Evolutionary conservation across 2,113 vertebrate genomes (phyloP).

Genomic region (Ellobius talpinus): DNA sequence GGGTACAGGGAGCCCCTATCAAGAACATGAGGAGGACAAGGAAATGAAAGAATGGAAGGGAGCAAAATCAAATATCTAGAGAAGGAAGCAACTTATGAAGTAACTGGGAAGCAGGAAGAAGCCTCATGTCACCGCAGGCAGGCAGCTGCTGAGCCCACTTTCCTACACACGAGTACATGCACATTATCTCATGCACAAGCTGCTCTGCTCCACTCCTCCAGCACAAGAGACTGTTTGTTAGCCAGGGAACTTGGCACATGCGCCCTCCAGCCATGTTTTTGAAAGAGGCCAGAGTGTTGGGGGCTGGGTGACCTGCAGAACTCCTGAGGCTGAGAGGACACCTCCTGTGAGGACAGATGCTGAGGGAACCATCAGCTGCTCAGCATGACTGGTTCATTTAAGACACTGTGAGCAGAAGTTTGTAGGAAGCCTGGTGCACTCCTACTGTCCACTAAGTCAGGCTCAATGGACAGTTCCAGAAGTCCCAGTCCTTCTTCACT

Average conservation of each 20-base stretch:
- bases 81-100: constrained; percentile 1
- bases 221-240: constrained; percentile 60
- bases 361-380: neutral
- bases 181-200: neutral
- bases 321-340: neutral
- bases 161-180: neutral
- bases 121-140: neutral
- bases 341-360: neutral
- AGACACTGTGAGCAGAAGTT: neutral
- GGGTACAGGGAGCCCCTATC: neutral
- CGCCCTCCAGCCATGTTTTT: constrained; percentile 58
- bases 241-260: constrained; percentile 47
- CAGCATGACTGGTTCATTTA: neutral
- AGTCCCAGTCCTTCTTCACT: neutral
- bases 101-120: constrained; percentile 18
- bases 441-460: constrained; percentile 41
- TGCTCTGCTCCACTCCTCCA: constrained; percentile 51
- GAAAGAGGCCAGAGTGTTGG: constrained; percentile 16
- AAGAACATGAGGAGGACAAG: neutral
- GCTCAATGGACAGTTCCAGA: neutral
- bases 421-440: neutral
- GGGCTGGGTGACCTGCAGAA: constrained; percentile 3
- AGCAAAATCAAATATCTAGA: constrained; percentile 34
- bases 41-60: neutral
- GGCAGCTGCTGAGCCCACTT: neutral